Evolutionary conservation across 2,113 vertebrate species (phyloP).

Genomic region (Scomber japonicus): DNA sequence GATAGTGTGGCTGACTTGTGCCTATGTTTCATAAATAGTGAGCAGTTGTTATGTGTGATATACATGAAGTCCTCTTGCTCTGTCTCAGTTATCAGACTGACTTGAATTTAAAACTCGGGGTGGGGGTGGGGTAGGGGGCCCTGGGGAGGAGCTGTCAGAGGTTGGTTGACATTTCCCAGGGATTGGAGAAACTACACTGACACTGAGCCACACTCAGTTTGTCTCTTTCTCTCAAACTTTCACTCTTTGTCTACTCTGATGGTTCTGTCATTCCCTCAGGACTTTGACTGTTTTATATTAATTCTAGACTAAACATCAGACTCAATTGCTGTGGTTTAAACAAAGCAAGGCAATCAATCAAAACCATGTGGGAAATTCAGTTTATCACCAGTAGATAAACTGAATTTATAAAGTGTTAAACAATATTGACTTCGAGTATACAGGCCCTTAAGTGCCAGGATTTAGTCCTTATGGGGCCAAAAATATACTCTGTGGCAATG

Average conservation of each 20-base stretch:
- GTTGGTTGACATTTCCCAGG: slow-evolving; percentile 31
- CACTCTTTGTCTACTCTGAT: not conserved
- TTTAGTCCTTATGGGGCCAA: not conserved
- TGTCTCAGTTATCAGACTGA: slow-evolving; percentile 7
- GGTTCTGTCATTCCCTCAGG: not conserved
- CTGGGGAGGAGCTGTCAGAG: slow-evolving; percentile 2
- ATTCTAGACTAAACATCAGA: slow-evolving; percentile 20
- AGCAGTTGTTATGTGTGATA: not conserved
- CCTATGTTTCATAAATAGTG: not conserved
- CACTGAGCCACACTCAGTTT: slow-evolving; percentile 1
- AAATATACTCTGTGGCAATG: not conserved
- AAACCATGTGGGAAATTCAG: too few species aligned
- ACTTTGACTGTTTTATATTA: slow-evolving; percentile 2
- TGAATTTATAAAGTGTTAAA: too few species aligned
- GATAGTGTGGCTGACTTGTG: not conserved
- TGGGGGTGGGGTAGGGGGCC: not conserved
- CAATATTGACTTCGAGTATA: too few species aligned
- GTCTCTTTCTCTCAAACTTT: not conserved
- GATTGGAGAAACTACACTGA: slow-evolving; percentile 1
- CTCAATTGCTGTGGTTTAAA: not conserved
- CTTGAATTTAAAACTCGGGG: slow-evolving; percentile 5
- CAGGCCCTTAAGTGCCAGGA: too few species aligned
- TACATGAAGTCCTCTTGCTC: not conserved
- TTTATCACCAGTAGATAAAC: too few species aligned
- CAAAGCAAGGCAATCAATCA: not conserved